phyloP scores from a whole-genome alignment of 2,888 invertebrate species.

The Epiblema foenella region DNA sequence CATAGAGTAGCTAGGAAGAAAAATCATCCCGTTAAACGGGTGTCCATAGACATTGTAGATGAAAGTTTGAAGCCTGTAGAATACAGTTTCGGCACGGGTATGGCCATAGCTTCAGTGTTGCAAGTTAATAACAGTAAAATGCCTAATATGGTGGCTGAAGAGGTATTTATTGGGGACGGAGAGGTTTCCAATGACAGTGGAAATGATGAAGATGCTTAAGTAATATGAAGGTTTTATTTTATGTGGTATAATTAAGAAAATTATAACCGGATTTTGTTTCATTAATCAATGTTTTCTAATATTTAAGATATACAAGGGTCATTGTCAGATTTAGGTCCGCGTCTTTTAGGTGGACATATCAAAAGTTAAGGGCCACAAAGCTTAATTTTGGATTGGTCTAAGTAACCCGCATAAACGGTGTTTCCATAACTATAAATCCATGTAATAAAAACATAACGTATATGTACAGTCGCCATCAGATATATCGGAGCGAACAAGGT shows the following conservation, averaged over 20 bases:
- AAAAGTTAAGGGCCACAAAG: too few species aligned
- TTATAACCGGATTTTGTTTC: too few species aligned
- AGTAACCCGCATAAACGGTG: too few species aligned
- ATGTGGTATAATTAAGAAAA: not conserved
- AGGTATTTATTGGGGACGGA: conserved; percentile 77
- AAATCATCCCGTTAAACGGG: conserved; percentile 59
- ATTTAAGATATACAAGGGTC: too few species aligned
- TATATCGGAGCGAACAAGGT: too few species aligned
- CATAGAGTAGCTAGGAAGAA: conserved; percentile 69
- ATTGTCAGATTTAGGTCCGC: too few species aligned
- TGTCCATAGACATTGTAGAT: conserved; percentile 63
- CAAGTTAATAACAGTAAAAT: conserved; percentile 63
- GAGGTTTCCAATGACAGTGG: conserved; percentile 80
- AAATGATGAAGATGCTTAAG: conserved; percentile 70
- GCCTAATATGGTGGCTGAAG: conserved; percentile 65
- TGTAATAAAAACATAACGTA: too few species aligned
- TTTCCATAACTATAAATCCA: too few species aligned
- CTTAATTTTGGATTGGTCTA: too few species aligned
- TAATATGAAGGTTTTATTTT: not conserved
- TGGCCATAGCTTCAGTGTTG: conserved; percentile 80
- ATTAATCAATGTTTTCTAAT: too few species aligned
- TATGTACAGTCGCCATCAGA: too few species aligned
- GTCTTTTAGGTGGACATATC: too few species aligned
- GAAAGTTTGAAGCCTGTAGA: conserved; percentile 77
- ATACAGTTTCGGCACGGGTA: conserved; percentile 78